These are phyloP conservation scores for Benitochromis conjunctus DNA, from an alignment of 2,113 vertebrate species.

Conservation along the genomic window DNA sequence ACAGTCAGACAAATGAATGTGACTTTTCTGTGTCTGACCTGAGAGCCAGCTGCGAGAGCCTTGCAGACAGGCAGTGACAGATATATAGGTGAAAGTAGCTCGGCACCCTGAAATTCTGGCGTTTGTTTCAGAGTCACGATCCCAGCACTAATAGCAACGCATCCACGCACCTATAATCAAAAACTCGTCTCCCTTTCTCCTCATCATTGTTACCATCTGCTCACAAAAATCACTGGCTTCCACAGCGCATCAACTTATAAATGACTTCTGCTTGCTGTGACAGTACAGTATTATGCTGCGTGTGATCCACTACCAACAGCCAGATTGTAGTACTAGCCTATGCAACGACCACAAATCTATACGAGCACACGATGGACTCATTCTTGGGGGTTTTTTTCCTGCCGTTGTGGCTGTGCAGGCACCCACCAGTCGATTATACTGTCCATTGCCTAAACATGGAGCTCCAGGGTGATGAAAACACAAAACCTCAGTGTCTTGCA, in stretches of 20 bases:
- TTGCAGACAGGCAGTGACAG: background rate
- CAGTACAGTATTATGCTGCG: background rate
- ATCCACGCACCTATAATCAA: background rate
- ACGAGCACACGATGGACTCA: background rate
- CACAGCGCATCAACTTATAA: background rate
- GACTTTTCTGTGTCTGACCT: background rate
- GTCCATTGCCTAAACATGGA: background rate
- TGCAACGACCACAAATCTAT: background rate
- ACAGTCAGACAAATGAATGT: background rate
- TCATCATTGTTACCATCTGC: background rate
- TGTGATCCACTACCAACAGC: background rate
- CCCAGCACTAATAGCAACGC: background rate
- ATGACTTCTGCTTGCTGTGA: background rate
- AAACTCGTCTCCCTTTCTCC: background rate
- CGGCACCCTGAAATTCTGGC: background rate
- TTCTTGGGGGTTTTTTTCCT: background rate
- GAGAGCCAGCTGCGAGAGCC: background rate
- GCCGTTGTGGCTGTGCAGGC: background rate
- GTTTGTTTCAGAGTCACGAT: background rate
- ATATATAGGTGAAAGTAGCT: background rate
- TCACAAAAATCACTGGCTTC: background rate
- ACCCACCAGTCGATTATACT: background rate
- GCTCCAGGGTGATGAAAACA: slow-evolving; percentile 19
- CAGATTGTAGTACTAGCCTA: background rate
- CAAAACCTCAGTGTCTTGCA: slow-evolving; percentile 27